Base-by-base conservation (phyloP, 2,888 invertebrate species). In the Aethes cnicana region DNA sequence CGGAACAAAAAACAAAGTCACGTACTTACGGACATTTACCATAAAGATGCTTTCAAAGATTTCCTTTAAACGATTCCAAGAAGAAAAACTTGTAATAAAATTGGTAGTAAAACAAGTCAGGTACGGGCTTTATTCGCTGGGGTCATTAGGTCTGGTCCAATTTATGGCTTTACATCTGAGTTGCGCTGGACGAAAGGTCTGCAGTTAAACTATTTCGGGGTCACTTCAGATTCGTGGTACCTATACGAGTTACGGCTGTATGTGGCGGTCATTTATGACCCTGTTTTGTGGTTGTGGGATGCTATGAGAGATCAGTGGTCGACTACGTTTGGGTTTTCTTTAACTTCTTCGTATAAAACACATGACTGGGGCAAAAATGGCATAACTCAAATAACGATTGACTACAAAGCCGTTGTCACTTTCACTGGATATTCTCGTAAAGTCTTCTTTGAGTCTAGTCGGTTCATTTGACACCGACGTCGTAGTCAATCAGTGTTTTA, bases 101-200 rank as follows among this genome's bases (percentile, higher is more conserved):
- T 52, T 52, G 52, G 44, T 32, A 52, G 46, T 52, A 46, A 52
- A 52, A 52, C 39, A 39, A 44, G 44, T 39, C 52, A 52, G 52
- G 52, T 52, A 50, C 50, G 42, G 43, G 36, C 37, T 52, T 52
- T 46, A 52, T 52, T 37, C 23, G 52, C 39, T 46, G 25, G 52
- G 52, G 52, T 52, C 39, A 52, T 52, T 52, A 52, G 44, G 37
- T 28, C 39, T 21, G 32, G 44, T 25, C 44, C 52, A 46, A 52
- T 44, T 52, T 52, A 52, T 52, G 14, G 44, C 37, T 39, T 52
- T 52, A 39, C 52, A 23, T 52, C 44, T 52, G 9, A 32, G 44
- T 36, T 44, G 44, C 18, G 37, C 39, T 9, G 26, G 36, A 43
- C 21, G 49, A 43, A 49, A 50, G 50, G 43, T 30, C 20, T 12